Evolutionary conservation across 2,888 invertebrate species (phyloP).

Genomic region (Pseudanteris insignis): DNA sequence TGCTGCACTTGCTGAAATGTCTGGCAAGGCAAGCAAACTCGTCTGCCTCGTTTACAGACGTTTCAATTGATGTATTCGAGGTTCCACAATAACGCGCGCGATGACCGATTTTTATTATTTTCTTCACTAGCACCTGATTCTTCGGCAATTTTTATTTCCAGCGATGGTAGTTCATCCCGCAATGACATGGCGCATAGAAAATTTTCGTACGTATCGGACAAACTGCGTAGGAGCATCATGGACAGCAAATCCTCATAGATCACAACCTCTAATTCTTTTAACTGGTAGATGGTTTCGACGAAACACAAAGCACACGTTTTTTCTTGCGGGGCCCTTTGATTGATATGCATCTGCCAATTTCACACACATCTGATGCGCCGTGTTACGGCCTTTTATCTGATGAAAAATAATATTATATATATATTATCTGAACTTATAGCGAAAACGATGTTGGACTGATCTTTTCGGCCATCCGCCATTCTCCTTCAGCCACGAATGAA

Average conservation of each 20-base stretch:
- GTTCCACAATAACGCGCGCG: too few species aligned
- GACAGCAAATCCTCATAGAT: slow-evolving; percentile 1
- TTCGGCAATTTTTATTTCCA: too few species aligned
- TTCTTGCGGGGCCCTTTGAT: neutral
- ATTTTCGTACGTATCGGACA: neutral
- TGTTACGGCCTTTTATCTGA: too few species aligned
- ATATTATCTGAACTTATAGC: neutral
- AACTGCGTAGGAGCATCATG: neutral
- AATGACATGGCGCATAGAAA: slow-evolving; percentile 2
- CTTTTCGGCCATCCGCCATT: neutral
- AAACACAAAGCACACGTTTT: neutral
- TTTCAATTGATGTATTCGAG: too few species aligned
- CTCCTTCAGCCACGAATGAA: neutral
- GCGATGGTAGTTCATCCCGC: slow-evolving; percentile 1
- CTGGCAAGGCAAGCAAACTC: too few species aligned
- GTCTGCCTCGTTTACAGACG: too few species aligned
- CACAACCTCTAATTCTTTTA: neutral
- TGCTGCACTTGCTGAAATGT: too few species aligned
- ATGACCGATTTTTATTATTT: too few species aligned
- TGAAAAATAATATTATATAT: too few species aligned
- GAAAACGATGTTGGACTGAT: neutral
- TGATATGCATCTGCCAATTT: neutral
- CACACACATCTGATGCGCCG: neutral
- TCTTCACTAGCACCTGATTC: too few species aligned
- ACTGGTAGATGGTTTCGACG: neutral